Evolutionary conservation across 2,113 vertebrate genomes (phyloP).

Genomic region (Orientallactaga bullata): DNA sequence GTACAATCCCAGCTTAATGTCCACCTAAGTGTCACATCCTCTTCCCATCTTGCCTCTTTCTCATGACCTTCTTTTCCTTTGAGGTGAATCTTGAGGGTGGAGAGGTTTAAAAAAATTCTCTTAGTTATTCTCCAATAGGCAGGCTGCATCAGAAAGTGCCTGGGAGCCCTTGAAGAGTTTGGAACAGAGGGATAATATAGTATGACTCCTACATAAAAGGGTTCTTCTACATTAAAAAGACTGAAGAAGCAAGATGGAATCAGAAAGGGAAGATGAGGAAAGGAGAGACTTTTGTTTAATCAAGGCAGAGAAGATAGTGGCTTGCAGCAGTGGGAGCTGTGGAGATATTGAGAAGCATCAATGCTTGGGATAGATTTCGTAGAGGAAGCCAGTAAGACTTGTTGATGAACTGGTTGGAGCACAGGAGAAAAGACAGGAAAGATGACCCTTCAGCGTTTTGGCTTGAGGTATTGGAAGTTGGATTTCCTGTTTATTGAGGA

Average conservation of each 20-base stretch:
- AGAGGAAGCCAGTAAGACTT: background rate
- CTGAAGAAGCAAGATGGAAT: background rate
- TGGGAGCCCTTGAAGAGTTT: background rate
- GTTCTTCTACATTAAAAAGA: constrained; percentile 16
- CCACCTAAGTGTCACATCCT: constrained; percentile 53
- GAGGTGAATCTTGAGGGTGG: constrained; percentile 26
- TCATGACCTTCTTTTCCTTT: constrained; percentile 75
- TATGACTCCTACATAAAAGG: background rate
- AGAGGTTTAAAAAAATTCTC: no score
- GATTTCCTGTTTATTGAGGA: constrained; percentile 31
- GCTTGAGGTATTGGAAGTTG: constrained; percentile 2
- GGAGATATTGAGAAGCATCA: background rate
- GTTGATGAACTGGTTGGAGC: background rate
- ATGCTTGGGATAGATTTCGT: background rate
- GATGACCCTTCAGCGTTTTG: background rate
- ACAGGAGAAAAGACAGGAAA: background rate
- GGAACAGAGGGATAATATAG: background rate
- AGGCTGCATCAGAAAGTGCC: background rate
- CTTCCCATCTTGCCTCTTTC: constrained; percentile 71
- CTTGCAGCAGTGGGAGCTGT: background rate
- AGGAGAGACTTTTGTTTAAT: background rate
- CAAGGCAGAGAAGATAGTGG: background rate
- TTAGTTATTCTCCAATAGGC: no score
- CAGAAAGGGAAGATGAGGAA: background rate
- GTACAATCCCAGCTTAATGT: constrained; percentile 69